phyloP scores from a whole-genome alignment of 2,797 vertebrate genomes.

The Peromyscus melanophrys region DNA sequence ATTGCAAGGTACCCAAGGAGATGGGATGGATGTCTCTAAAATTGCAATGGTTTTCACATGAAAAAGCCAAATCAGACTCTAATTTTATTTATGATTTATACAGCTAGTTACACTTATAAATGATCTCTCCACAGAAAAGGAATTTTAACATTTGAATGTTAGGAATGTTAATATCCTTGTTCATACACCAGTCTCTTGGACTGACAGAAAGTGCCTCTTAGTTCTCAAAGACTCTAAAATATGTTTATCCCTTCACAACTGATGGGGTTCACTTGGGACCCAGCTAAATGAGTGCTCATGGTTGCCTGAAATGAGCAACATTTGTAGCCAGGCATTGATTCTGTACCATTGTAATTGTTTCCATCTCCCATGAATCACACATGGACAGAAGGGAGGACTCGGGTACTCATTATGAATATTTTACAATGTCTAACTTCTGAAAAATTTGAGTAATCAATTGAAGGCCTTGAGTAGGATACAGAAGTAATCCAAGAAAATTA shows the following conservation, averaged over 20 bases:
- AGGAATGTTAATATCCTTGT: slow-evolving; percentile 32
- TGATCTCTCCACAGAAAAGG: not conserved
- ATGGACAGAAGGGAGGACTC: not conserved
- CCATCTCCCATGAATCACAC: not conserved
- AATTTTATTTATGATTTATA: not conserved
- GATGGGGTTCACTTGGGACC: slow-evolving; percentile 29
- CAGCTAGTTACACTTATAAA: not conserved
- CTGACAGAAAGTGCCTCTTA: slow-evolving; percentile 22
- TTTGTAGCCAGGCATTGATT: not conserved
- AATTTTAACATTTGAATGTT: slow-evolving; percentile 14
- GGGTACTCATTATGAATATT: not conserved
- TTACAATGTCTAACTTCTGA: not conserved
- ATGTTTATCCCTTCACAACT: slow-evolving; percentile 19
- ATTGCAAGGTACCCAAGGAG: slow-evolving; percentile 24
- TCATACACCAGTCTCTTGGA: not conserved
- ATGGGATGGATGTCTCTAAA: not conserved
- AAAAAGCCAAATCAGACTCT: not conserved
- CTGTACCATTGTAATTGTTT: not conserved
- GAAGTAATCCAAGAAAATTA: not conserved
- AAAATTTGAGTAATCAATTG: slow-evolving; percentile 44
- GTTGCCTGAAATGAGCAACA: not conserved
- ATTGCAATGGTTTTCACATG: not conserved
- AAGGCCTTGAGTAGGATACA: not conserved
- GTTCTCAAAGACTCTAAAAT: slow-evolving; percentile 27
- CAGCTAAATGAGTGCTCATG: not conserved